phyloP scores from a whole-genome alignment of 2,888 invertebrate genomes.

The Caenorhabditis angaria region DNA sequence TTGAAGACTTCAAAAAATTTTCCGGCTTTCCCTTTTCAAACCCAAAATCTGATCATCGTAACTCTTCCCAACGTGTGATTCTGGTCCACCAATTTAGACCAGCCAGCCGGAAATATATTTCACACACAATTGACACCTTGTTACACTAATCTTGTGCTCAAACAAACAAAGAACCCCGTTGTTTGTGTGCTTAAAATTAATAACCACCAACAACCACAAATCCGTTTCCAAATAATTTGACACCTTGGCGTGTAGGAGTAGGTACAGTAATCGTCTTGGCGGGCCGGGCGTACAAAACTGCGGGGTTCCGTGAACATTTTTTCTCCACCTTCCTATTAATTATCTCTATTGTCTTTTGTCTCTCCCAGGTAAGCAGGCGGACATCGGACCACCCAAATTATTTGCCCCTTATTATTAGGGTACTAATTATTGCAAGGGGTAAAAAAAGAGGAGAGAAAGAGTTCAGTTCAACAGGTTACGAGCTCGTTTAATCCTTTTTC shows the following conservation, averaged over 20 bases:
- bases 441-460: background rate
- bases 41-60: too few relatives aligned
- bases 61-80: too few relatives aligned
- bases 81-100: too few relatives aligned
- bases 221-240: background rate
- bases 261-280: constrained; percentile 1
- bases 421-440: constrained; percentile 20
- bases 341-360: constrained; percentile 39
- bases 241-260: background rate
- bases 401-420: constrained; percentile 5
- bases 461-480: background rate
- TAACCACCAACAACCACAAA: constrained; percentile 2
- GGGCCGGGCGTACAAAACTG: constrained; percentile 16
- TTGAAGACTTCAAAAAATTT: too few relatives aligned
- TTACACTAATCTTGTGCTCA: background rate
- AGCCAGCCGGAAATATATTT: background rate
- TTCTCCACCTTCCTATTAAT: constrained; percentile 47
- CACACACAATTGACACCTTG: constrained; percentile 2
- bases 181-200: too few relatives aligned
- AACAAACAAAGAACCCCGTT: too few relatives aligned
- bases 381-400: constrained; percentile 24
- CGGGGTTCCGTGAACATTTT: constrained; percentile 15
- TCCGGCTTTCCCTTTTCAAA: too few relatives aligned
- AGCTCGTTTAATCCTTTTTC: constrained; percentile 26
- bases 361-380: background rate